Evolutionary conservation across 1,140 invertebrate species (phyloP).

Genomic region (Dysdera silvatica): DNA sequence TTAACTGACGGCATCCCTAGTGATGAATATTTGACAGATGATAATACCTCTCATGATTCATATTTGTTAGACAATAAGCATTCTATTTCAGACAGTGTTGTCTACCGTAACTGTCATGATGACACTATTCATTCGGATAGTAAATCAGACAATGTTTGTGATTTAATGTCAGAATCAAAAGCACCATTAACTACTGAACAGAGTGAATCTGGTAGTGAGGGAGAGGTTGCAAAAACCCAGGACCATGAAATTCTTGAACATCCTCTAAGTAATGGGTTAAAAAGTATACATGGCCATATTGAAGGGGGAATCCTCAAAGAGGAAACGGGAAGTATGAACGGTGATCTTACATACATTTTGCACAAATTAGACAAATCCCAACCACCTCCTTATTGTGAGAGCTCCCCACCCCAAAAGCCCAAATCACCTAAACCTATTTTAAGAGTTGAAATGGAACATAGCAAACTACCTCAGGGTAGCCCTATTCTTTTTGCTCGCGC

Average conservation of each 20-base stretch:
- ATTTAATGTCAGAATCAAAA: conserved; percentile 26
- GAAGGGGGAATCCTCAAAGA: conserved; percentile 28
- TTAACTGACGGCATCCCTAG: conserved; percentile 27
- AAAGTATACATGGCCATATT: conserved; percentile 23
- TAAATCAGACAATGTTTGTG: conserved; percentile 26
- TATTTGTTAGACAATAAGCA: conserved; percentile 40
- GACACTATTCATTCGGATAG: conserved; percentile 17
- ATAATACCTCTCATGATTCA: conserved; percentile 43
- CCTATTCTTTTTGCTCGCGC: conserved; percentile 31
- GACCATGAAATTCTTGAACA: too few species aligned
- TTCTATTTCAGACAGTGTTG: conserved; percentile 29
- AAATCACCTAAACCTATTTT: conserved; percentile 21
- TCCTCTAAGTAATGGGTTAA: conserved; percentile 17
- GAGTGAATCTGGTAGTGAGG: conserved; percentile 27
- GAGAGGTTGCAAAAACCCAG: conserved; percentile 32
- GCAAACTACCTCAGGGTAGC: conserved; percentile 25
- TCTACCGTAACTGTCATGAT: conserved; percentile 26
- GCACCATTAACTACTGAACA: conserved; percentile 30
- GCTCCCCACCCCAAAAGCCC: conserved; percentile 3
- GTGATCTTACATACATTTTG: conserved; percentile 46
- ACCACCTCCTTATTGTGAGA: conserved; percentile 3
- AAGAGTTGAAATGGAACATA: conserved; percentile 28
- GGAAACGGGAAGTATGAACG: conserved; percentile 39
- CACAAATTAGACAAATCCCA: conserved; percentile 36
- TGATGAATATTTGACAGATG: conserved; percentile 33